Evolutionary conservation across 2,888 invertebrate genomes (phyloP), one percentile per base, ranked within the genome.

Genomic region (Drosophila maculinotata): DNA sequence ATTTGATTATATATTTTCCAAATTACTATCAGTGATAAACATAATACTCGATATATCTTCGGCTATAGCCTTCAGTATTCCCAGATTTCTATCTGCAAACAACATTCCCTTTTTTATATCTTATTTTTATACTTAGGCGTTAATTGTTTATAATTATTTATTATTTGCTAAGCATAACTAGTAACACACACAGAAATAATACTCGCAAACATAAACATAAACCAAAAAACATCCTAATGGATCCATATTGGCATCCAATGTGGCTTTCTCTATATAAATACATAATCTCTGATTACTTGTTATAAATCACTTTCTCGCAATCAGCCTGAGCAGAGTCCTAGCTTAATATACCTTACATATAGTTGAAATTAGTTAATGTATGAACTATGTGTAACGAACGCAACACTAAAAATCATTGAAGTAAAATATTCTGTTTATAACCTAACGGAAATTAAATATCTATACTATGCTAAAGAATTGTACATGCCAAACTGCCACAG

Each of bases 321-420:
- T 38, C 62, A 73, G 56, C 36, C 49, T 28, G 57, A 58, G 49
- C 51, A 54, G 64, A 42, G 35, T 48, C 60, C 51, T 67, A 73
- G 68, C 73, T 52, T 67, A 57, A 51, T 38, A 49, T 44, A 44
- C 14, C 30, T 30, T 8, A 44, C 14, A 31, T 25, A 44, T 65
- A 45, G 45, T 49, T 58, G 12, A 71, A 53, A 66, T 72, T 67
- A 66, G 59, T 51, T 54, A 52, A 39, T 35, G n/a, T 52, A 71
- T 41, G 20, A 8, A 35, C 12, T 39, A 35, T 54, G 41, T 36
- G 15, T 35, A 65, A 67, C 31, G 78, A 79, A 81, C 70, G 67
- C 64, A 81, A 78, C 85, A 78, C 85, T 71, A 75, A 84, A 75
- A 78, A 68, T 45, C 36, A 64, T 49, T 63, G 39, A 57, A 56